Base-by-base conservation (phyloP, 1,140 invertebrate species). In the Bombus sylvicola region DNA sequence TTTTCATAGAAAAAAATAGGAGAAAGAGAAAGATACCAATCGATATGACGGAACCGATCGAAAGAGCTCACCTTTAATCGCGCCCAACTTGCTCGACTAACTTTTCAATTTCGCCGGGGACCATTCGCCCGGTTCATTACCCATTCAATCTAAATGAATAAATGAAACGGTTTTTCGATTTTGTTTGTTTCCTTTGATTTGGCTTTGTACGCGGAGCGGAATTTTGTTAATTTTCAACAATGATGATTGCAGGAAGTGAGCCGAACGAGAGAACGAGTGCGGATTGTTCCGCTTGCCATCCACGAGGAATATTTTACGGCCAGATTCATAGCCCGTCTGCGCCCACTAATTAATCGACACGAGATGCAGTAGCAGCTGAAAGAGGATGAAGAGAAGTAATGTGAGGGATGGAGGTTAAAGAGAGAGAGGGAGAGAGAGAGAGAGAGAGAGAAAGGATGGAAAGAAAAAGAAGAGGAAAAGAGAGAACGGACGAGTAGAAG, bases 201-300 rank as follows among this genome's bases (percentile, higher is more conserved):
- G 34, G 12, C 64, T 3, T 25, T 62, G 59, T 28, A 62, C 22
- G 34, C 13, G 18, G 25, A n/a, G 25, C 22, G 47, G 39, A 41
- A 69, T 73, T 62, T 75, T 80, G 75, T 85, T 90, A 83, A 87
- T 86, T 90, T 88, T 53, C 83, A 89, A 68, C 74, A 76, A 87
- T 82, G 84, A 87, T 84, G 85, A 90, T 87, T 93, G 71, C 89
- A 94, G 93, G 92, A 73, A 92, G 87, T 85, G 94, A 94, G n/a
- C 73, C 85, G 57, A 83, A 59, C 76, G 92, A 91, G 88, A 91
- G 93, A 80, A 74, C 91, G 72, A 89, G 89, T 64, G 87, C 93
- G 31, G 92, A 94, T 87, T 94, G 93, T 85, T 93, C 94, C 31
- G 94, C 92, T 74, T 95, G 94, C 82, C 92, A 90, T 85, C 92